Base-by-base conservation (phyloP, 53 echinoderm and acorn worm genomes). In the Astropecten irregularis region DNA sequence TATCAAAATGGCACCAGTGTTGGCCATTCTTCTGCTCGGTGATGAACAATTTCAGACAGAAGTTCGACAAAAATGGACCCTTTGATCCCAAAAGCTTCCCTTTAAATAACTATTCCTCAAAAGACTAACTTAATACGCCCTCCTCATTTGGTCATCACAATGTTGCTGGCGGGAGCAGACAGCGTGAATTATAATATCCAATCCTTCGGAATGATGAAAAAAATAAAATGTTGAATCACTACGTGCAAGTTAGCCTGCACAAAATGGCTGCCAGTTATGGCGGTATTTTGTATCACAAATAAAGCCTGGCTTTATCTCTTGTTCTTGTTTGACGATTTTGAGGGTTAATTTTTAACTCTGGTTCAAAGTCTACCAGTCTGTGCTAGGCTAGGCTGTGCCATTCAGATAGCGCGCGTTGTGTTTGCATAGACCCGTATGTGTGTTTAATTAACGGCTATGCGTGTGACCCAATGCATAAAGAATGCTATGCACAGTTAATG, bases 241-340 rank as follows among this genome's bases (percentile, higher is more conserved):
- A n/a, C n/a, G n/a, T n/a, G n/a, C n/a, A n/a, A n/a, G n/a, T n/a
- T n/a, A n/a, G n/a, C n/a, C 37, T 69, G 16, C n/a, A 40, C 79
- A 79, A 79, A 62, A 79, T 79, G 79, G 79, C 79, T 38, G 58
- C 79, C 30, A 38, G 4, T 31, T 2, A 79, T 79, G 79, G 79
- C 79, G 79, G 79, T 50, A 61, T 38, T 42, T 61, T 62, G 11
- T 10, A 30, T 16, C 61, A 28, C 46, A 61, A 40, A 20, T 9
- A 33, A 23, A 3, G n/a, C 6, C 71, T 25, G 32, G 44, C 46
- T 46, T 3, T 6, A 47, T 0, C 19, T 20, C 16, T 68, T 26
- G 42, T 27, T 46, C 58, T 76, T 10, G 13, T 71, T 53, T 71
- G 34, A 51, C 52, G 40, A 15, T 57, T 62, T 47, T 46, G 44